These are phyloP conservation scores for Gastracanthus pulcherrimus DNA, from an alignment of 2,888 invertebrate species.

Conservation along the genomic window DNA sequence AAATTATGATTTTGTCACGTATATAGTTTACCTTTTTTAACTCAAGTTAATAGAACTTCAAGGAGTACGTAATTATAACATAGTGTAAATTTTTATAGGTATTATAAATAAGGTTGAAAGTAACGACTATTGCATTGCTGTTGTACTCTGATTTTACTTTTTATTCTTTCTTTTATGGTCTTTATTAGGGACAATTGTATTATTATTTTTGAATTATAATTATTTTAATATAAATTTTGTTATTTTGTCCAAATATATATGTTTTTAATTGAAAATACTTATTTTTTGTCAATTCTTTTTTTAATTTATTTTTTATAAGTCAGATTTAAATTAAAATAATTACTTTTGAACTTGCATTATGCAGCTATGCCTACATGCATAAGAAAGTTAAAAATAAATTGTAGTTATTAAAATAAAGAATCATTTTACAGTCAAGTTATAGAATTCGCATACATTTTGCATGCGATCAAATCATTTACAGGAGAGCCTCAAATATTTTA, in stretches of 20 bases:
- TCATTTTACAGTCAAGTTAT: not conserved
- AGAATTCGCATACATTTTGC: slow-evolving; percentile 25
- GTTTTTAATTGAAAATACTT: not conserved
- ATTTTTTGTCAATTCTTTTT: slow-evolving; percentile 1
- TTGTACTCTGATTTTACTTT: not conserved
- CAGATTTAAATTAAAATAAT: not conserved
- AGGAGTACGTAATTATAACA: too few species aligned
- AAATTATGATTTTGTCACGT: too few species aligned
- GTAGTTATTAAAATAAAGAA: not conserved
- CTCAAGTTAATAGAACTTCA: too few species aligned
- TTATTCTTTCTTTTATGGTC: not conserved
- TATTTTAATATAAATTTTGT: not conserved
- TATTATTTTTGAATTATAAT: not conserved
- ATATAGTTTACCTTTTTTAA: too few species aligned
- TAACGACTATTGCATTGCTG: slow-evolving; percentile 1
- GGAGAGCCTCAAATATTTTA: slow-evolving; percentile 23
- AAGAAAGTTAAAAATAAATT: slow-evolving; percentile 2
- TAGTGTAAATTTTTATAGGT: not conserved
- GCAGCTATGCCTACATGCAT: not conserved
- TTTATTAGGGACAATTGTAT: not conserved
- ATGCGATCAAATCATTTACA: slow-evolving; percentile 13
- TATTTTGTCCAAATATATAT: not conserved
- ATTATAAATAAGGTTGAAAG: not conserved
- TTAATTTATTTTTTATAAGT: not conserved
- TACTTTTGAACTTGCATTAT: not conserved